Evolutionary conservation across 1,140 invertebrate species (phyloP).

Genomic region (Drosophila bipectinata): DNA sequence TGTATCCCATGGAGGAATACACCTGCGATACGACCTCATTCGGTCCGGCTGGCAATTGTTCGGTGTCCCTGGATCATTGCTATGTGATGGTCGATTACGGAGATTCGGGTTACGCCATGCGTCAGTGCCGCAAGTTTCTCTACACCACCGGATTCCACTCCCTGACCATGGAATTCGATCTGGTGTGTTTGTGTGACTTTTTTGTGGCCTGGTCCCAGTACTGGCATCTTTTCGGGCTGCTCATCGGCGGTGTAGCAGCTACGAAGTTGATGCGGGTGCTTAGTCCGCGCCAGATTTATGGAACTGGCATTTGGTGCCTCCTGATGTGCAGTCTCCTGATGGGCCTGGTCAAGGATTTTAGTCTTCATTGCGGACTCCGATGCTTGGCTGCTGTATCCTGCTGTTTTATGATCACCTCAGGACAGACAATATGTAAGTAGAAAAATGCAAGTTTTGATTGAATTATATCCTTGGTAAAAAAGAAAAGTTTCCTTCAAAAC

Average conservation of each 20-base stretch:
- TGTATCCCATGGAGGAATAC: conserved; percentile 67
- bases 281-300: conserved; percentile 80
- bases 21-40: conserved; percentile 53
- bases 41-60: conserved; percentile 33
- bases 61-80: conserved; percentile 65
- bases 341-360: conserved; percentile 75
- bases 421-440: conserved; percentile 77
- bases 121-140: conserved; percentile 58
- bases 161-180: conserved; percentile 83
- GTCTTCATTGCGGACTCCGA: conserved; percentile 79
- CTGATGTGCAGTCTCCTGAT: conserved; percentile 75
- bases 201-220: conserved; percentile 84
- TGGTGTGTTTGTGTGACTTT: conserved; percentile 83
- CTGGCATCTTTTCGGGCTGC: conserved; percentile 84
- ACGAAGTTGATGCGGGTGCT: conserved; percentile 79
- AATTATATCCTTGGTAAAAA: no score
- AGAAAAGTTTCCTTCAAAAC: no score
- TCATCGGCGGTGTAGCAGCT: conserved; percentile 81
- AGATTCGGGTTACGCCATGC: conserved; percentile 55
- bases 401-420: conserved; percentile 78
- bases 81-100: conserved; percentile 59
- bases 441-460: not conserved
- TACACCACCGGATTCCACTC: conserved; percentile 68
- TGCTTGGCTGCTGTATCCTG: conserved; percentile 80
- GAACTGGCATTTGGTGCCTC: conserved; percentile 71